phyloP scores from a whole-genome alignment of 2,113 vertebrate genomes.

The Scomber japonicus region DNA sequence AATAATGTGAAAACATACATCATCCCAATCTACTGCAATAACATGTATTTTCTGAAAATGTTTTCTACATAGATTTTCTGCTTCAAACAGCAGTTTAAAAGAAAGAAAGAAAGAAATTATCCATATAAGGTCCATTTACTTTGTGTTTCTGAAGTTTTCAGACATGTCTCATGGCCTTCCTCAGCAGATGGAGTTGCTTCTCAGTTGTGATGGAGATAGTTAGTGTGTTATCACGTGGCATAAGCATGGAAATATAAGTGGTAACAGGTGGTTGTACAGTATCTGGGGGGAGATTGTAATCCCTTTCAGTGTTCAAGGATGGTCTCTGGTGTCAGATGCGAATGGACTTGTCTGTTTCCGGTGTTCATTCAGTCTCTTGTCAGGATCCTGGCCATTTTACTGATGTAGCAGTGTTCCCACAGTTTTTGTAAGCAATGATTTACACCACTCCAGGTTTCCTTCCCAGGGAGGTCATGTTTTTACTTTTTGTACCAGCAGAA shows the following conservation, averaged over 20 bases:
- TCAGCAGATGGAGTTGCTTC: not conserved
- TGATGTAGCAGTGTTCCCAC: no score
- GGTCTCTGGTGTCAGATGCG: no score
- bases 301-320: not conserved
- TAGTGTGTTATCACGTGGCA: not conserved
- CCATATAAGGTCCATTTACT: not conserved
- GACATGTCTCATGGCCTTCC: not conserved
- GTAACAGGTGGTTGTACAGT: not conserved
- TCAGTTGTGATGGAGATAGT: not conserved
- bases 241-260: not conserved
- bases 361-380: not conserved
- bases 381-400: no score
- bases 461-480: no score
- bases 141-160: not conserved
- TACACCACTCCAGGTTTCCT: no score
- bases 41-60: constrained; percentile 6
- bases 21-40: constrained; percentile 26
- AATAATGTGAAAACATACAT: constrained; percentile 61
- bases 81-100: not conserved
- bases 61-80: not conserved
- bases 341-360: not conserved
- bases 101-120: not conserved
- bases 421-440: no score
- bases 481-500: no score
- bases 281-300: not conserved